phyloP scores from a whole-genome alignment of 1,140 invertebrate species.

The Euglossa dilemma region DNA sequence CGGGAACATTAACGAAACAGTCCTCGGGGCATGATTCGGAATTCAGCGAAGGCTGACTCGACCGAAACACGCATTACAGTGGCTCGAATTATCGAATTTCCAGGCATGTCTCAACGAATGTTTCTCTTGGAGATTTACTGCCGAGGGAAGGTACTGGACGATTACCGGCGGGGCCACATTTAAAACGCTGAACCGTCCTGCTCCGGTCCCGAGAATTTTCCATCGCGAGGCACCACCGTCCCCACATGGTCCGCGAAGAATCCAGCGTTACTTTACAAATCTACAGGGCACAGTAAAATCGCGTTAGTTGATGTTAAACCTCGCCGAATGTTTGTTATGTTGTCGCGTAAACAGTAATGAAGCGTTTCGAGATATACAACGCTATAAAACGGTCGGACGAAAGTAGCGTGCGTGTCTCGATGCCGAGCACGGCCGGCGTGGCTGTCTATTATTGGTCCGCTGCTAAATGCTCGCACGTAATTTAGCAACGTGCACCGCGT shows the following conservation, averaged over 20 bases:
- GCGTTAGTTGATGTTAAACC: constrained; percentile 43
- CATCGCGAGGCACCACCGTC: background rate
- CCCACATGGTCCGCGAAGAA: constrained; percentile 23
- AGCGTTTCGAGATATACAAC: constrained; percentile 59
- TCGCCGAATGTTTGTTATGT: constrained; percentile 50
- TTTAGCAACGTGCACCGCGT: constrained; percentile 45
- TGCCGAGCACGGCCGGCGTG: background rate
- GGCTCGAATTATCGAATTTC: constrained; percentile 21
- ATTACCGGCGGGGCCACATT: background rate
- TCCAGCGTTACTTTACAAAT: constrained; percentile 51
- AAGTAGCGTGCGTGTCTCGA: constrained; percentile 43
- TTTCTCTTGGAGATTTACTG: constrained; percentile 10
- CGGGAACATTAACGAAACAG: constrained; percentile 3
- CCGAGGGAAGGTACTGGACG: background rate
- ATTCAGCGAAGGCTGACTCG: background rate
- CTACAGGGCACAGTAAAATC: constrained; percentile 32
- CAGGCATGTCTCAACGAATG: constrained; percentile 3
- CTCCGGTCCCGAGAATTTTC: constrained; percentile 36
- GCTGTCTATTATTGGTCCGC: constrained; percentile 62
- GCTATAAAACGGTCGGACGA: constrained; percentile 55
- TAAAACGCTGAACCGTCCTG: constrained; percentile 14
- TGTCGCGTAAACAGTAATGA: constrained; percentile 63
- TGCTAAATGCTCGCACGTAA: constrained; percentile 59
- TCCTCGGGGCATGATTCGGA: constrained; percentile 4
- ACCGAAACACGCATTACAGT: background rate